These are phyloP conservation scores for Chorisops tibialis DNA, from an alignment of 2,888 invertebrate genomes.

Conservation along the genomic window DNA sequence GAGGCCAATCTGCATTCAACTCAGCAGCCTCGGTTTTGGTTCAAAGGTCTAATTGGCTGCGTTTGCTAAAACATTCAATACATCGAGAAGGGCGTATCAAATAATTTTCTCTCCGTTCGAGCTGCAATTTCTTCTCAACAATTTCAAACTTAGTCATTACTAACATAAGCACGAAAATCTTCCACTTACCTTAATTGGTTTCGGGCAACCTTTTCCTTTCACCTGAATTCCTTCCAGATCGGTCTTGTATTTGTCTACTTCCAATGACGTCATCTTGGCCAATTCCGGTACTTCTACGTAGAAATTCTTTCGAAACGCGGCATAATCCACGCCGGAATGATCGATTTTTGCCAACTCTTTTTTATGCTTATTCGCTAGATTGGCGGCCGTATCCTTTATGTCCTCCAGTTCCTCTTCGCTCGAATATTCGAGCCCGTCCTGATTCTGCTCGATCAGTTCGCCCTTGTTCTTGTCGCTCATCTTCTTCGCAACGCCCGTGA, in stretches of 20 bases:
- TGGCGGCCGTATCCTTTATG: conserved; percentile 85
- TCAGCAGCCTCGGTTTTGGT: no score
- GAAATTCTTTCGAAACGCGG: conserved; percentile 88
- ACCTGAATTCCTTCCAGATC: conserved; percentile 95
- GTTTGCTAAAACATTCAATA: no score
- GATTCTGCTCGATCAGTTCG: conserved; percentile 98
- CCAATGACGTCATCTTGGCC: conserved; percentile 82
- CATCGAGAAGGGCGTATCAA: no score
- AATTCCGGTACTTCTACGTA: conserved; percentile 98
- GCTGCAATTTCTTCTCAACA: no score
- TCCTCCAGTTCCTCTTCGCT: conserved; percentile 96
- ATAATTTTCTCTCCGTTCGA: no score
- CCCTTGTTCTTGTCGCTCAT: conserved; percentile 78
- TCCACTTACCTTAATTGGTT: conserved; percentile 68
- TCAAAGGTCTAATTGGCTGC: no score
- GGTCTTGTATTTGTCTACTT: conserved; percentile 78
- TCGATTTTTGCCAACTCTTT: conserved; percentile 93
- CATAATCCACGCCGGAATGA: conserved; percentile 81
- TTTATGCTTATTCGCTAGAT: conserved; percentile 83
- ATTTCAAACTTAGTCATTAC: no score
- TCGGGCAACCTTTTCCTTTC: conserved; percentile 95
- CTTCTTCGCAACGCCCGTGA: conserved; percentile 82
- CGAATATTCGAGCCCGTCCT: conserved; percentile 95
- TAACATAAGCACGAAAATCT: no score
- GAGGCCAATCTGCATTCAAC: no score